Conservation (phyloP, 92 coral and sea anemone genomes). For the Zoanthus gigantus region DNA sequence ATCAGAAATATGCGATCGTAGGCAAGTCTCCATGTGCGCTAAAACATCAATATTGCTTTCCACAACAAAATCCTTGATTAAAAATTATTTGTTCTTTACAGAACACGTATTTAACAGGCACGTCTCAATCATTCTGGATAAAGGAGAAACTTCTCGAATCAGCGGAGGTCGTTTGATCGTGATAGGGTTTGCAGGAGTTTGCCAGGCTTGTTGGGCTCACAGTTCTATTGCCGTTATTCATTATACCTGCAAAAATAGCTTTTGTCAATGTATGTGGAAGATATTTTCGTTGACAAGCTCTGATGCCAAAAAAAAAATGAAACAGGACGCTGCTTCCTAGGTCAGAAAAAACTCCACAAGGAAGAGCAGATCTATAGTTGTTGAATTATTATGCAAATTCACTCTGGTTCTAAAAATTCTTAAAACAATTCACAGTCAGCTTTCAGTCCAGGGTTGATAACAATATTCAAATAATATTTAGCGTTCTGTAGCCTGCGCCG, state of each 20-base stretch:
- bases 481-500: too few species aligned
- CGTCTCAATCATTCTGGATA: slow-evolving; percentile 17
- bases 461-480: too few species aligned
- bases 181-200: slow-evolving; percentile 18
- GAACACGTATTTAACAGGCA: slow-evolving; percentile 32
- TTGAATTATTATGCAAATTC: too few species aligned
- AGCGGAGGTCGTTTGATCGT: slow-evolving; percentile 44
- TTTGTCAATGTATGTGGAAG: too few species aligned
- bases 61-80: slow-evolving; percentile 12
- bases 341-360: too few species aligned
- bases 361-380: too few species aligned
- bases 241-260: slow-evolving; percentile 4
- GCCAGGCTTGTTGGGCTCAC: slow-evolving; percentile 44
- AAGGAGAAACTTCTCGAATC: slow-evolving; percentile 16
- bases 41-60: not conserved
- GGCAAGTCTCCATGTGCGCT: not conserved
- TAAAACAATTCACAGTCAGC: too few species aligned
- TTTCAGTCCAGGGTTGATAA: too few species aligned
- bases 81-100: slow-evolving; percentile 2
- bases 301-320: too few species aligned
- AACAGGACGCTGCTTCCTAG: too few species aligned
- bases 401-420: too few species aligned
- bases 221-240: slow-evolving; percentile 13
- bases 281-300: too few species aligned
- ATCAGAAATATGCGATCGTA: slow-evolving; percentile 5